Evolutionary conservation across 2,888 invertebrate species (phyloP), one percentile per base, ranked within the genome.

Genomic region (Brassicogethes aeneus): DNA sequence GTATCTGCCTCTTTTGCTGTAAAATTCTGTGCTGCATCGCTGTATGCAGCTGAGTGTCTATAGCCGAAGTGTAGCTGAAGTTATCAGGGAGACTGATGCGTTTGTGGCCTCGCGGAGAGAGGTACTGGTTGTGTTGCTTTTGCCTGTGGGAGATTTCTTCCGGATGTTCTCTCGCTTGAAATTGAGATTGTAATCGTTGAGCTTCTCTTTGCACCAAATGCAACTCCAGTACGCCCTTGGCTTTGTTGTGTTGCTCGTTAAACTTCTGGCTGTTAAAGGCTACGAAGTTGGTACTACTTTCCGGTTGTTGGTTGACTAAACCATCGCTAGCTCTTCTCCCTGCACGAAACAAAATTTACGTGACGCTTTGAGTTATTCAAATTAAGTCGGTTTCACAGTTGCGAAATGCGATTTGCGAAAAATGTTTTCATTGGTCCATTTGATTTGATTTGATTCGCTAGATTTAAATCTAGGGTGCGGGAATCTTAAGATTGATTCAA

Each of bases 311-410:
- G 15, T 85, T 86, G 16, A 93, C 89, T 33, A 93, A 70, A 3
- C 93, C 93, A 61, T 94, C 94, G 55, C 92, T 93, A 1, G 94
- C 94, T 43, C 94, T 75, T 37, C 89, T 74, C 12, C 32, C 32
- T 32, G n/a, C n/a, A n/a, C n/a, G n/a, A n/a, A n/a, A n/a, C n/a
- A n/a, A n/a, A n/a, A n/a, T n/a, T n/a, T n/a, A n/a, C n/a, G n/a
- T n/a, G n/a, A n/a, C n/a, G n/a, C n/a, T n/a, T n/a, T n/a, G n/a
- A n/a, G n/a, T n/a, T n/a, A n/a, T n/a, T n/a, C n/a, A n/a, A n/a
- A n/a, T n/a, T n/a, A n/a, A n/a, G n/a, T n/a, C n/a, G n/a, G n/a
- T n/a, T n/a, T n/a, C n/a, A n/a, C n/a, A n/a, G n/a, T n/a, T n/a
- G n/a, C n/a, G n/a, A n/a, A n/a, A n/a, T n/a, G n/a, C n/a, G n/a